These are phyloP conservation scores for Apis mellifera DNA, from an alignment of 1,140 invertebrate genomes.

Conservation along the genomic window Amel_HAv3.1 CM009941.2:2585001-2585500, in stretches of 20 bases:
- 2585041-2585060: neutral
- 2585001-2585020: too few relatives aligned
- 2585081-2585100: constrained; percentile 20
- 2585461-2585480: constrained; percentile 14
- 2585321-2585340: neutral
- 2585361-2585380: constrained; percentile 37
- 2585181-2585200: neutral
- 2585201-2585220: neutral
- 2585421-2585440: neutral
- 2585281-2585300: neutral
- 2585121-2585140: neutral
- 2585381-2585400: constrained; percentile 24
- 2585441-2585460: neutral
- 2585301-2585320: neutral
- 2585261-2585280: neutral
- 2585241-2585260: neutral
- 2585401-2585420: constrained; percentile 11
- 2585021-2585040: neutral
- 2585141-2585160: neutral
- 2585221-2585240: neutral
- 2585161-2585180: neutral
- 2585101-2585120: constrained; percentile 7
- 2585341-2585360: neutral
- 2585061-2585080: neutral
- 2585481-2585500: neutral